These are phyloP conservation scores for Apamea crenata DNA, from an alignment of 2,888 invertebrate species.

Conservation along the genomic window DNA sequence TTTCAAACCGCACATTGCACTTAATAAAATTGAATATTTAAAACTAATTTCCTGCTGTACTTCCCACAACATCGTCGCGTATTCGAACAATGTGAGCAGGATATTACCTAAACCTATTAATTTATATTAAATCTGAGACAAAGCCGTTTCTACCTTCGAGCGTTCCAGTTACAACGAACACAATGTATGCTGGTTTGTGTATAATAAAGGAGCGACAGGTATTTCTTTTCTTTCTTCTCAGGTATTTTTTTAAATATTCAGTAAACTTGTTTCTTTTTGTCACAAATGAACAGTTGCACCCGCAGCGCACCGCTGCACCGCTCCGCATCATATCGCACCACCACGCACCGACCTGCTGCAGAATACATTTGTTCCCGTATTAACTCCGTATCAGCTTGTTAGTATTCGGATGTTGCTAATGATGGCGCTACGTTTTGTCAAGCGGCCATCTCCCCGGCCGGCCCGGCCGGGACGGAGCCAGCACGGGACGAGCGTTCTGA, in stretches of 20 bases:
- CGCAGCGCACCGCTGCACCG: not conserved
- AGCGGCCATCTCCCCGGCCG: not conserved
- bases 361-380: not conserved
- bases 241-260: not conserved
- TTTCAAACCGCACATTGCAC: too few species aligned
- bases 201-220: constrained; percentile 1
- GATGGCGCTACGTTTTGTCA: too few species aligned
- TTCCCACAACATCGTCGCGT: constrained; percentile 10
- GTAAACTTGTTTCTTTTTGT: not conserved
- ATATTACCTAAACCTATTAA: constrained; percentile 25
- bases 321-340: not conserved
- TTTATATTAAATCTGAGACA: constrained; percentile 24
- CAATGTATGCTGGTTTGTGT: not conserved
- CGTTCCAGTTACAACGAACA: constrained; percentile 9
- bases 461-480: not conserved
- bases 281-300: not conserved
- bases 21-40: constrained; percentile 43
- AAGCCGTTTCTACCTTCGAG: not conserved
- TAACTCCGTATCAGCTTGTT: not conserved
- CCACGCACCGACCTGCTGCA: too few species aligned
- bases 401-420: not conserved
- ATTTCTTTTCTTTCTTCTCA: not conserved
- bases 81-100: constrained; percentile 29
- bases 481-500: not conserved
- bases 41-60: constrained; percentile 27